Base-by-base conservation (phyloP, 64 coral and sea anemone genomes). In the Trachythela sp. region DNA sequence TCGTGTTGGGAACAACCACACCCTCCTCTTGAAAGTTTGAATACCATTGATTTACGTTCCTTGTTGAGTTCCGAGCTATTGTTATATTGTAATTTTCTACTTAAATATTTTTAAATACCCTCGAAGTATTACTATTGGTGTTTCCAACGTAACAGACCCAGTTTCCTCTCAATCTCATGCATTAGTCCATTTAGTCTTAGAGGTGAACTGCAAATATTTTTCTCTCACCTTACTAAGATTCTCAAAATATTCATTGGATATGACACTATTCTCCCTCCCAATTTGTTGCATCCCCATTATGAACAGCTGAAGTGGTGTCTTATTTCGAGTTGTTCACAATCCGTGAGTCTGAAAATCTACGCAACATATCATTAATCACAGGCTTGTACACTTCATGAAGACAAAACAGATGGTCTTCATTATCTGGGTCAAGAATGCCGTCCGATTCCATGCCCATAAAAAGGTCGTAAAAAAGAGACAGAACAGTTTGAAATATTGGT, bases 391-490 rank as follows among this genome's bases (percentile, higher is more conserved):
- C 2, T 68, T n/a, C 59, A 68, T 68, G 59, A 22, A 68, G 30
- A 68, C 59, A 68, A 31, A n/a, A 68, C 30, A 68, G 18, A 14
- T 68, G 20, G 18, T 39, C 37, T 80, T 39, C 75, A 39, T 80
- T 36, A 35, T 80, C 33, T 7, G 75, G 75, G 35, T 80, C 2
- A 13, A 80, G 0, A 80, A 80, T 35, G 15, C 75, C 75, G 34
- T 80, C 75, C 7, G 33, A 11, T 18, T 80, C 75, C 37, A 80
- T 35, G 10, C 37, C 10, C 75, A 39, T 80, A 39, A 80, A 80
- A 80, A 80, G 33, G 75, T 80, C 30, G 75, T 80, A n/a, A 80
- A 36, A 80, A 80, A 37, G 4, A 15, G 75, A 80, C 31, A 80
- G 30, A 35, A 80, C 75, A 39, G n/a, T n/a, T n/a, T n/a, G n/a